Conservation (phyloP, 2,797 vertebrate species). For the Bradypus variegatus region DNA sequence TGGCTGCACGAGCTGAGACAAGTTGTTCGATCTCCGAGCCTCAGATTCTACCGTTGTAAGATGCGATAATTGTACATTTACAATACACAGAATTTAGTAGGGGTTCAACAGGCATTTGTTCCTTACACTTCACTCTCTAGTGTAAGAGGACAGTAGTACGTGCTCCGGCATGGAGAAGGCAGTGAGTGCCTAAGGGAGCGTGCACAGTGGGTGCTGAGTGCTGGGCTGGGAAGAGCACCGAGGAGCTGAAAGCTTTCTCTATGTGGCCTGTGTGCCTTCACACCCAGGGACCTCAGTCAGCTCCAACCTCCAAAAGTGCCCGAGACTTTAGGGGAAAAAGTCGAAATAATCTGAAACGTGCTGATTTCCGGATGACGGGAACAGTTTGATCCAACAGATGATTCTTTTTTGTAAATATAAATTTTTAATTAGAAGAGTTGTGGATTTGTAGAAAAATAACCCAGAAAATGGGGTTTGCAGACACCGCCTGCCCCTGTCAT, state of each 20-base stretch:
- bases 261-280: neutral
- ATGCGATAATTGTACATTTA: no score
- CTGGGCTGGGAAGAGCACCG: neutral
- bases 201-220: rapidly evolving
- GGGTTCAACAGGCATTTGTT: neutral
- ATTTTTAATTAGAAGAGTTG: no score
- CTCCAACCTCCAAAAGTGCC: neutral
- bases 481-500: no score
- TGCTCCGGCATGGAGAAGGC: neutral
- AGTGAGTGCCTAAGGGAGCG: no score
- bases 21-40: neutral
- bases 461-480: no score
- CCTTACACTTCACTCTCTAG: neutral
- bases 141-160: neutral
- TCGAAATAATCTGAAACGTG: neutral
- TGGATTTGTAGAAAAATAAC: no score
- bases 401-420: neutral
- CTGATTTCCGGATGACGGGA: neutral
- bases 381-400: neutral
- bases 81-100: neutral
- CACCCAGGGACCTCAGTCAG: neutral
- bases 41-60: neutral
- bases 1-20: neutral
- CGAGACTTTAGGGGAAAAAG: neutral
- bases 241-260: neutral